Conservation (phyloP, 2,797 vertebrate genomes). For the Gambusia yucatana region DNA sequence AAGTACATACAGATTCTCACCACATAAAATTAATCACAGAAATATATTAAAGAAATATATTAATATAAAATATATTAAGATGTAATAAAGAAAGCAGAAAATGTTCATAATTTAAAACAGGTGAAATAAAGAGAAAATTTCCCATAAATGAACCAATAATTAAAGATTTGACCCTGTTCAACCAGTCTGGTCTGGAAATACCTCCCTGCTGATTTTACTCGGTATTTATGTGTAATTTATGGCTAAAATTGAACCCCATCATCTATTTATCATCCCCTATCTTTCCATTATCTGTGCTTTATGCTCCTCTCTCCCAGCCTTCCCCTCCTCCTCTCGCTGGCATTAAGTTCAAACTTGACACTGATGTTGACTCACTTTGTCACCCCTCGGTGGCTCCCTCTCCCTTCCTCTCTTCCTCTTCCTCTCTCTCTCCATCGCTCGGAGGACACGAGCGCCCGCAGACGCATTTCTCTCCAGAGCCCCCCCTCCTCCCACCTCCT, state of each 20-base stretch:
- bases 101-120: background rate
- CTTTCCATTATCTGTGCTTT: conserved; percentile 78
- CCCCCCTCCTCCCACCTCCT: conserved; percentile 50
- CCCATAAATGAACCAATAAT: conserved; percentile 10
- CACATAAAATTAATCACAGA: background rate
- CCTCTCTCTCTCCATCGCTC: conserved; percentile 69
- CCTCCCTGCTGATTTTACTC: conserved; percentile 17
- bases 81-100: background rate
- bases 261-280: conserved; percentile 73
- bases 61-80: too few relatives aligned
- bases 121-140: background rate
- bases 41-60: background rate
- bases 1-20: background rate
- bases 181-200: conserved; percentile 20
- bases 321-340: conserved; percentile 80
- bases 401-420: conserved; percentile 49
- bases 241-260: conserved; percentile 64
- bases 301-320: conserved; percentile 72
- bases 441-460: conserved; percentile 83
- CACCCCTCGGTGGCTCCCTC: conserved; percentile 80
- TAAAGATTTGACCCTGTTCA: conserved; percentile 4
- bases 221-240: conserved; percentile 58
- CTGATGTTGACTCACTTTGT: conserved; percentile 87
- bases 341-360: conserved; percentile 89
- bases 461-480: conserved; percentile 82